Evolutionary conservation across 2,113 vertebrate species (phyloP).

Genomic region (Conger conger): DNA sequence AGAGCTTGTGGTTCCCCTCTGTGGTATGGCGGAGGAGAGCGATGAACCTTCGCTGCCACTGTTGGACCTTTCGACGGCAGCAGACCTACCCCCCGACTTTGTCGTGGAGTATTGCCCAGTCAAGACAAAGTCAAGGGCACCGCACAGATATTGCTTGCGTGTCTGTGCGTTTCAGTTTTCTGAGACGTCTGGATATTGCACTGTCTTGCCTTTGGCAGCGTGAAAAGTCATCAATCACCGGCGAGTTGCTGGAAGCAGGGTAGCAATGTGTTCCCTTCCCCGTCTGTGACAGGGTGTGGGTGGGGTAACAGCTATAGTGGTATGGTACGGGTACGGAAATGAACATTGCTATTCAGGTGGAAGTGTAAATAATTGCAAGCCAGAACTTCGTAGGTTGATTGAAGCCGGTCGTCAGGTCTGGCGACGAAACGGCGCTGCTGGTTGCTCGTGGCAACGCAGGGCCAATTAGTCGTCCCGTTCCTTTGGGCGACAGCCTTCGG

Average conservation of each 20-base stretch:
- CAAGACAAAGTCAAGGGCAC: not conserved
- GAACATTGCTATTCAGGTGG: constrained; percentile 15
- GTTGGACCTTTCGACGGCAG: not conserved
- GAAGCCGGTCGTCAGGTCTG: not conserved
- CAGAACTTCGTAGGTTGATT: not conserved
- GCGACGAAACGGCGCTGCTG: not conserved
- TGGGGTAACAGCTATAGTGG: no score
- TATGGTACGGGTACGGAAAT: constrained; percentile 21
- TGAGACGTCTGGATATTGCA: constrained; percentile 30
- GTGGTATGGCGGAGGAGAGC: not conserved
- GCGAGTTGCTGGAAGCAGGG: constrained; percentile 21
- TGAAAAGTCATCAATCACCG: constrained; percentile 47
- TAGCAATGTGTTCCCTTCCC: constrained; percentile 10
- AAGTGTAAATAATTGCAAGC: constrained; percentile 41
- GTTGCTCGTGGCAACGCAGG: not conserved
- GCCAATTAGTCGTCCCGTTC: not conserved
- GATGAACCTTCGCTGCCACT: not conserved
- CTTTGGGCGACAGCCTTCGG: not conserved
- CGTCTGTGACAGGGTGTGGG: not conserved
- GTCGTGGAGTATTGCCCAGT: not conserved
- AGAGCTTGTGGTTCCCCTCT: not conserved
- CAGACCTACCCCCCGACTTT: not conserved
- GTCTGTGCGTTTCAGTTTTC: constrained; percentile 25
- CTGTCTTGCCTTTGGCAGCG: constrained; percentile 41
- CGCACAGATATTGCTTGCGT: constrained; percentile 30